Conservation (phyloP, 2,797 vertebrate genomes). For the Threskiornis aethiopicus region DNA sequence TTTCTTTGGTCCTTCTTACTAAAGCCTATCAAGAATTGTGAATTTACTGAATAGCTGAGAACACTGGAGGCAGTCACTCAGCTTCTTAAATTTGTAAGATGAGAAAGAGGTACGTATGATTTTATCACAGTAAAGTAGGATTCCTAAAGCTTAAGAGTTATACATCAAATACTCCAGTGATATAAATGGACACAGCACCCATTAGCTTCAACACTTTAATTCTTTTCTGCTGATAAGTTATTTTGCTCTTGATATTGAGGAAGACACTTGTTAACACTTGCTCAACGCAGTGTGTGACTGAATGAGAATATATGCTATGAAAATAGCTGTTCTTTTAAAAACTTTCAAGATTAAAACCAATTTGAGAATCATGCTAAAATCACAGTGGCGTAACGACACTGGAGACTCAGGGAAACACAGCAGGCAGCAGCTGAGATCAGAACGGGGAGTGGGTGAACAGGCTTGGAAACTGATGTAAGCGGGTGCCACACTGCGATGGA, state of each 20-base stretch:
- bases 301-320: neutral
- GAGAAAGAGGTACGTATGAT: neutral
- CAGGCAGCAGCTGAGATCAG: neutral
- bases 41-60: neutral
- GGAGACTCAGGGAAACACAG: neutral
- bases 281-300: neutral
- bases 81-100: neutral
- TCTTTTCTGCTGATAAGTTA: neutral
- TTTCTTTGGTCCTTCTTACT: neutral
- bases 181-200: neutral
- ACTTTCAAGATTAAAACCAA: neutral
- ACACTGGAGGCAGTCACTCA: neutral
- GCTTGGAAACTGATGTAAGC: neutral
- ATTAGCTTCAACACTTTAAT: neutral
- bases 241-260: neutral
- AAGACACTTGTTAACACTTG: neutral
- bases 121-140: neutral
- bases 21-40: neutral
- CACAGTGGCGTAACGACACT: accelerated
- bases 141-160: neutral
- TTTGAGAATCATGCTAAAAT: neutral
- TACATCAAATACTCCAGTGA: neutral
- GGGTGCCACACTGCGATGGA: neutral
- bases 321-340: neutral
- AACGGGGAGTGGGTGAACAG: neutral